Evolutionary conservation across 2,113 vertebrate species (phyloP), one percentile per base, ranked within the genome.

Genomic region (Fulica atra): DNA sequence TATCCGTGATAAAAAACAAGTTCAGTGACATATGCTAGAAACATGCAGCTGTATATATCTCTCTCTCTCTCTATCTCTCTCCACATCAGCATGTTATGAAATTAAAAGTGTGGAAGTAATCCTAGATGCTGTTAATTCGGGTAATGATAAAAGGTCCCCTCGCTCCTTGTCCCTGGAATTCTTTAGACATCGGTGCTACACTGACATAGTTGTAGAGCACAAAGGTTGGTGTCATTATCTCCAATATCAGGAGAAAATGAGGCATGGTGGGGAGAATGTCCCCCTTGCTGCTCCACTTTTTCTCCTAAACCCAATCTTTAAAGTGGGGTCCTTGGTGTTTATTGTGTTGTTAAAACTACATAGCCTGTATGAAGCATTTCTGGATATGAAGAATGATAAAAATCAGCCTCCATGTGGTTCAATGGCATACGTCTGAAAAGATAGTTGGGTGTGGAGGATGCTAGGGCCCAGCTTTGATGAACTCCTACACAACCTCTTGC

Each of bases 41-140:
- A 57, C 92, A 92, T 93, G 96, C 74, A 95, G 68, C 69, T 85
- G 15, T 71, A 4, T 54, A 25, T 69, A 6, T 87, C 17, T 50
- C 1, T 83, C 23, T 46, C 19, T 70, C 23, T 73, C 16, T 56
- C n/a, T 78, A 48, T 44, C 46, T 25, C 23, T 66, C 64, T 63
- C 61, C 64, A 76, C 16, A 40, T 53, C 60, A 93, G 77, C 66
- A 76, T 96, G 88, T 79, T 83, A 86, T 85, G 79, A 93, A 93
- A 95, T 92, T 57, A 88, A 94, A 72, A 63, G 12, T 46, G 61
- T 87, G 59, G 82, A 88, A 92, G 38, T 92, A 76, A 83, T 94
- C 28, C 66, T 82, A 89, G 92, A 65, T 54, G 71, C 66, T 88
- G n/a, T 69, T 86, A 16, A 35, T 86, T 85, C 61, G 81, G 53